Conservation (phyloP, 2,113 vertebrate species). For the Semnornis frantzii region DNA sequence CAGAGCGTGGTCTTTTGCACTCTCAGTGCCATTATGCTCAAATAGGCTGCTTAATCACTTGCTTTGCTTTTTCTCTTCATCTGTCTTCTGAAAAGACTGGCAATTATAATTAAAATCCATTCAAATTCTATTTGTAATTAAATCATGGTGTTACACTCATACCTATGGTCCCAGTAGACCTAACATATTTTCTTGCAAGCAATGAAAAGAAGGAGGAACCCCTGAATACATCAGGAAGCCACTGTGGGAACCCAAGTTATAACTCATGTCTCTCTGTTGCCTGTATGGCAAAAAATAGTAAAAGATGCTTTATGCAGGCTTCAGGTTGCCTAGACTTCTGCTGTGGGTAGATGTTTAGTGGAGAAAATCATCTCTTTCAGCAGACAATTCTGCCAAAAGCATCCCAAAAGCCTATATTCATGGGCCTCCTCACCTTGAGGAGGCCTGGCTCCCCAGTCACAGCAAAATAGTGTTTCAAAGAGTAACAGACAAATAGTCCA, state of each 20-base stretch:
- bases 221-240: background rate
- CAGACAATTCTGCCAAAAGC: background rate
- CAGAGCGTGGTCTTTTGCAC: background rate
- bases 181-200: background rate
- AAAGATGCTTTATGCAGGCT: rapidly evolving
- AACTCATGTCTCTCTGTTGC: background rate
- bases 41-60: background rate
- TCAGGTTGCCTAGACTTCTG: background rate
- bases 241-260: background rate
- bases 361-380: background rate
- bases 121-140: background rate
- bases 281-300: background rate
- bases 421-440: background rate
- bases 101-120: background rate
- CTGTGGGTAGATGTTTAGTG: background rate
- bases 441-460: background rate
- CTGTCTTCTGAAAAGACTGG: background rate
- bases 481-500: background rate
- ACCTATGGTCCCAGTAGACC: background rate
- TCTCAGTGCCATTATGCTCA: background rate
- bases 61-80: background rate
- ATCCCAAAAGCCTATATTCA: background rate
- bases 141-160: background rate
- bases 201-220: background rate
- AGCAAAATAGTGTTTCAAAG: background rate